phyloP scores from a whole-genome alignment of 2,888 invertebrate species.

The Noctua fimbriata region DNA sequence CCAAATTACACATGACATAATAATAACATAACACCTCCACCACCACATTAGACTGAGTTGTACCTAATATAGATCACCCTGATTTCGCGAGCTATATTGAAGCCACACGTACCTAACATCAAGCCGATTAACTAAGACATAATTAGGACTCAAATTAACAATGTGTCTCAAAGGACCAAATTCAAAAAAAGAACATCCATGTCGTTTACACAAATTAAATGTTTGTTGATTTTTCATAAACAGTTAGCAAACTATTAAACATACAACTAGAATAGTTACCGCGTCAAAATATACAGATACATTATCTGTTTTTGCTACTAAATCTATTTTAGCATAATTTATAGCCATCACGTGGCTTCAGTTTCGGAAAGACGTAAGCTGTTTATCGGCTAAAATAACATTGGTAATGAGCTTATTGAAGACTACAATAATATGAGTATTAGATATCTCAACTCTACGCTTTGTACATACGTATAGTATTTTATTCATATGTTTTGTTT shows the following conservation, averaged over 20 bases:
- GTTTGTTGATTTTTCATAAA: neutral
- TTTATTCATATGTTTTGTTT: neutral
- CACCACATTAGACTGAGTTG: neutral
- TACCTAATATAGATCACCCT: neutral
- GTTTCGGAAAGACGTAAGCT: conserved; percentile 50
- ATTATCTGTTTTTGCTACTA: conserved; percentile 44
- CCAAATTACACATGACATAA: conserved; percentile 1
- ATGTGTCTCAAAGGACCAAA: neutral
- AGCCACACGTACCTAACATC: neutral
- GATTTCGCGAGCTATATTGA: neutral
- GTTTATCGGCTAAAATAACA: conserved; percentile 50
- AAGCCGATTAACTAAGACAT: neutral
- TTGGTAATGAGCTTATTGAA: conserved; percentile 47
- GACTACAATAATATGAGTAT: conserved; percentile 32
- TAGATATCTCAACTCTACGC: neutral
- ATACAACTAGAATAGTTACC: conserved; percentile 4
- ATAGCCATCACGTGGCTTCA: conserved; percentile 50
- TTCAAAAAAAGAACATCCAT: neutral
- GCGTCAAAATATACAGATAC: conserved; percentile 31
- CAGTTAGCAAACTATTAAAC: conserved; percentile 9
- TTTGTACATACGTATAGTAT: neutral
- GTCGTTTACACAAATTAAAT: neutral
- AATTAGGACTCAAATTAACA: neutral
- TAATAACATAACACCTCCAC: neutral
- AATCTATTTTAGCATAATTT: conserved; percentile 56